These are phyloP conservation scores for Hyperopisus bebe DNA, from an alignment of 2,113 vertebrate species.

Conservation along the genomic window DNA sequence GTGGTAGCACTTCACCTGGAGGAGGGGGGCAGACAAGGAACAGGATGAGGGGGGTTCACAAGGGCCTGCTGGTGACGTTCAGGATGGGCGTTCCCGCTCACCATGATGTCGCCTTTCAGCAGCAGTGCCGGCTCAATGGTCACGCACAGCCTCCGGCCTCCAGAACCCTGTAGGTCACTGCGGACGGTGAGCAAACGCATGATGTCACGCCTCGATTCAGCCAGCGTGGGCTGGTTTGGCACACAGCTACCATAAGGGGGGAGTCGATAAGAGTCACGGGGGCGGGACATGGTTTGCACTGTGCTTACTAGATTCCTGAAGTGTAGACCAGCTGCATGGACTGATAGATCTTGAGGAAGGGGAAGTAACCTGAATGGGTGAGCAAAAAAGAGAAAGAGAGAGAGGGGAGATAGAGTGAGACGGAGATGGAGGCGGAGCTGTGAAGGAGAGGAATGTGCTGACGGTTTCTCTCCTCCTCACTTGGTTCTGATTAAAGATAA, in stretches of 20 bases:
- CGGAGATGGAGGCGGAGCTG: background rate
- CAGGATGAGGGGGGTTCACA: conserved; percentile 36
- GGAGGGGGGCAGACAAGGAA: conserved; percentile 26
- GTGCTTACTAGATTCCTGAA: conserved; percentile 85
- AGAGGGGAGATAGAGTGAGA: background rate
- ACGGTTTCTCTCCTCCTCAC: conserved; percentile 31
- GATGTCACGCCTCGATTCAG: background rate
- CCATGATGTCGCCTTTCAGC: conserved; percentile 88
- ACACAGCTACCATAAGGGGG: background rate
- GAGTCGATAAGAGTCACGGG: background rate
- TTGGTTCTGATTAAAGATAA: conserved; percentile 53
- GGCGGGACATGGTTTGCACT: background rate
- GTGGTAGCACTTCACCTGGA: conserved; percentile 87
- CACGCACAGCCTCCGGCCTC: conserved; percentile 70
- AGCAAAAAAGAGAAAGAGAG: background rate
- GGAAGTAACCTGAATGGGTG: conserved; percentile 67
- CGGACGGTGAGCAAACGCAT: background rate
- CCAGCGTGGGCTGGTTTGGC: background rate
- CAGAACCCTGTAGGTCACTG: conserved; percentile 64
- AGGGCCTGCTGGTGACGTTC: background rate
- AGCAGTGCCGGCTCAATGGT: conserved; percentile 81
- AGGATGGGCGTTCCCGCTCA: conserved; percentile 38
- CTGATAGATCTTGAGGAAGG: conserved; percentile 90
- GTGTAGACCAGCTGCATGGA: conserved; percentile 90
- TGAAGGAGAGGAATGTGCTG: conserved; percentile 46